Base-by-base conservation (phyloP, 2,888 invertebrate species). In the Drosophila cyrtoloma region DNA sequence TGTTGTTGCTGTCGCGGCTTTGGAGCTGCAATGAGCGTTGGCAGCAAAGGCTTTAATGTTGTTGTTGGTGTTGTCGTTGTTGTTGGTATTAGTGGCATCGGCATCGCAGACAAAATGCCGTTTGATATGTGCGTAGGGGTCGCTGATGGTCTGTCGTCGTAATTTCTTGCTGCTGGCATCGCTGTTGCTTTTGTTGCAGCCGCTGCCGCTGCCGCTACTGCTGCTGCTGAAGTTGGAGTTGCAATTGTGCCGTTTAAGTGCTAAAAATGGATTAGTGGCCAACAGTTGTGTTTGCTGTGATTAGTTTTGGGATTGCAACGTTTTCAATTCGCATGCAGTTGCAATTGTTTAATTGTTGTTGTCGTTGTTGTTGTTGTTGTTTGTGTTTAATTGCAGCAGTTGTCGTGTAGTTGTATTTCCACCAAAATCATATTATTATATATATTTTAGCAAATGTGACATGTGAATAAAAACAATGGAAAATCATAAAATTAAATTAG, bases 261-360 rank as follows among this genome's bases (percentile, higher is more conserved):
- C 93, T 93, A 93, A 78, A 92, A 93, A 93, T 91, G 93, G 93
- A 92, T 93, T 93, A 93, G 90, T 88, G 71, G 84, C 75, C 77
- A 74, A 85, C 77, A 69, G 81, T 89, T 87, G 82, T 75, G 74
- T 86, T 84, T 87, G 86, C 91, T 89, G 85, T 62, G 65, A 79
- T 91, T 89, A 91, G 79, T 91, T 75, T 71, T 57, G 68, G 55
- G 60, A 63, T 76, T 33, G 66, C 77, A 63, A 61, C 75, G 71
- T 44, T 71, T 71, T 39, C 28, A 33, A 44, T 42, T 33, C n/a
- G 59, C 79, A 73, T 74, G 70, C 77, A 81, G 57, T 61, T 58
- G 30, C 61, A 59, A 67, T 86, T 78, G 57, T 81, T 68, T 52
- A 78, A 76, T 77, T 77, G 61, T 67, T 79, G 52, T 75, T 66